phyloP scores from a whole-genome alignment of 2,888 invertebrate species.

The Mechanitis messenoides region DNA sequence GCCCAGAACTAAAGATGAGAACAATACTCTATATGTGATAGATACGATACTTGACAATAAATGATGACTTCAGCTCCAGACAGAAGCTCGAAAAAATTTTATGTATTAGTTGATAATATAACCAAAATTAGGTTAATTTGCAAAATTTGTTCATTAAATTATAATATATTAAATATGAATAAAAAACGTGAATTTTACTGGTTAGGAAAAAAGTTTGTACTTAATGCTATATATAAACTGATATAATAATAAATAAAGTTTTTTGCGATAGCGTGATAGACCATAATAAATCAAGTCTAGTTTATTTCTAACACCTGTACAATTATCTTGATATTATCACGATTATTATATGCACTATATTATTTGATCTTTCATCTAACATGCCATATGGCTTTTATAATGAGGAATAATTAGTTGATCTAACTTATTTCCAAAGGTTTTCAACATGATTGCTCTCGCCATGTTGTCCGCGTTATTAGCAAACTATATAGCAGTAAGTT shows the following conservation, averaged over 20 bases:
- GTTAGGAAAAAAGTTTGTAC: too few relatives aligned
- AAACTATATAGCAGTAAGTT: neutral
- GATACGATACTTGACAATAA: too few relatives aligned
- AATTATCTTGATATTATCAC: conserved; percentile 8
- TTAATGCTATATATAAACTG: too few relatives aligned
- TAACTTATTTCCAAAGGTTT: neutral
- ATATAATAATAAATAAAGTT: neutral
- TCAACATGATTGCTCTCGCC: neutral
- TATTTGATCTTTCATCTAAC: conserved; percentile 11
- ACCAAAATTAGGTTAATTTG: too few relatives aligned
- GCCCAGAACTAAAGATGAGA: too few relatives aligned
- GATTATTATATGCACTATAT: neutral
- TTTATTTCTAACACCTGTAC: conserved; percentile 13
- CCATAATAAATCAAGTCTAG: conserved; percentile 12
- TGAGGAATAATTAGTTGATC: neutral
- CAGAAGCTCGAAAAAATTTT: too few relatives aligned
- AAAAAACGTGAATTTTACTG: too few relatives aligned
- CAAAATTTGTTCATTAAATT: too few relatives aligned
- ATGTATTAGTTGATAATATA: too few relatives aligned
- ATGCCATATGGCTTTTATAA: conserved; percentile 8
- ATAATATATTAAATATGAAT: too few relatives aligned
- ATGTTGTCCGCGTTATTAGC: neutral
- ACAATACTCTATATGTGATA: too few relatives aligned
- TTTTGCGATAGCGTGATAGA: conserved; percentile 16
- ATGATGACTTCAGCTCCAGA: too few relatives aligned